Evolutionary conservation across 1,140 invertebrate genomes (phyloP).

Genomic region (Anastrepha obliqua): DNA sequence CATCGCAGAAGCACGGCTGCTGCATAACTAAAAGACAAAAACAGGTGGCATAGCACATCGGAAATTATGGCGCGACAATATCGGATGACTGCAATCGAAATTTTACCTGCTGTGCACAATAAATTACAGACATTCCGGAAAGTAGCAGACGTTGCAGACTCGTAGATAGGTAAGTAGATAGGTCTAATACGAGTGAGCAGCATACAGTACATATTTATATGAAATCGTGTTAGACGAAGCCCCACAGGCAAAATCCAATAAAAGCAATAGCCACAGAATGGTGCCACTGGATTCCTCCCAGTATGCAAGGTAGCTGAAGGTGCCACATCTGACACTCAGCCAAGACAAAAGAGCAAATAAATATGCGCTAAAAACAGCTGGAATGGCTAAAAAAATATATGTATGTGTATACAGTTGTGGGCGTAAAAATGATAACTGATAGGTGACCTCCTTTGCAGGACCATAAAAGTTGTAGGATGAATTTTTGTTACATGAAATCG

Average conservation of each 20-base stretch:
- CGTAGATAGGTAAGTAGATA: background rate
- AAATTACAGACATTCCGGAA: constrained; percentile 43
- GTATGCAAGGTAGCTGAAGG: too few relatives aligned
- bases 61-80: constrained; percentile 51
- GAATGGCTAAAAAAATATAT: background rate
- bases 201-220: background rate
- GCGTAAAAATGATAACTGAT: too few relatives aligned
- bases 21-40: background rate
- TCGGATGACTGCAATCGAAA: constrained; percentile 55
- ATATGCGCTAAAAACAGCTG: background rate
- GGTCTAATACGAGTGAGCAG: background rate
- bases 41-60: constrained; percentile 17
- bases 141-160: background rate
- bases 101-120: constrained; percentile 49
- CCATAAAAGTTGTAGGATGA: too few relatives aligned
- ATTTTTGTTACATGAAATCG: too few relatives aligned
- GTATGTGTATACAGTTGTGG: background rate
- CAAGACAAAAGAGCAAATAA: too few relatives aligned
- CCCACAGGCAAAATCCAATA: constrained; percentile 6
- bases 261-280: background rate
- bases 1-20: too few relatives aligned
- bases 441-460: too few relatives aligned
- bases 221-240: background rate
- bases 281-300: too few relatives aligned
- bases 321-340: too few relatives aligned